Base-by-base conservation (phyloP, 1,140 invertebrate genomes). In the Cyclargus thomasi region DNA sequence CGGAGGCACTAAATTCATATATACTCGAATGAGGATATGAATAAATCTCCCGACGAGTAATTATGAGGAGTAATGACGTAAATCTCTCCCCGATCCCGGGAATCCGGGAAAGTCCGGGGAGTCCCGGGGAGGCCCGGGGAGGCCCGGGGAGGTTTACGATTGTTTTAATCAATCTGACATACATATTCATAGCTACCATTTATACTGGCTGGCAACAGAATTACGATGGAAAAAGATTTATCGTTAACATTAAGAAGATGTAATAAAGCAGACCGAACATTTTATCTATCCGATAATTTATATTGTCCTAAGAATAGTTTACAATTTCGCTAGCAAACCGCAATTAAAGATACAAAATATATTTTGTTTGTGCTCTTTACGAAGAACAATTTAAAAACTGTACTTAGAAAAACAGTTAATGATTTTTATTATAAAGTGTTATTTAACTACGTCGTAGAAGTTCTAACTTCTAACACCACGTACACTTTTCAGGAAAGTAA, bases 11-110 rank as follows among this genome's bases (percentile, higher is more conserved):
- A 59, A 21, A 59, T 59, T 59, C 55, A 59, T 59, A 59, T 59
- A 47, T 47, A 59, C 55, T 59, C 10, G 55, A 59, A 20, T 59
- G 18, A 59, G 55, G 55, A 59, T 10, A 59, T 59, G 55, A 59
- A 59, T 59, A 59, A 59, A 20, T 59, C 53, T 17, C 53, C 20
- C 55, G 17, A 59, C 3, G 55, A 18, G 55, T 21, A 59, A 59
- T 59, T 59, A 59, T 59, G 55, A 59, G 20, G 55, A 59, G 55
- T 59, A 59, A 59, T 59, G 55, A 59, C 55, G 55, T 55, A 55
- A 17, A 55, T 55, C 53, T 20, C n/a, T 39, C 55, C 7, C 55
- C 55, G 18, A 47, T 47, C 14, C 39, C 14, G 39, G 14, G 39
- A 29, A 47, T 11, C 39, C 39, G 39, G 39, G 10, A 11, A 47